Conservation (phyloP, 2,797 vertebrate species). For the Takifugu rubripes region DNA sequence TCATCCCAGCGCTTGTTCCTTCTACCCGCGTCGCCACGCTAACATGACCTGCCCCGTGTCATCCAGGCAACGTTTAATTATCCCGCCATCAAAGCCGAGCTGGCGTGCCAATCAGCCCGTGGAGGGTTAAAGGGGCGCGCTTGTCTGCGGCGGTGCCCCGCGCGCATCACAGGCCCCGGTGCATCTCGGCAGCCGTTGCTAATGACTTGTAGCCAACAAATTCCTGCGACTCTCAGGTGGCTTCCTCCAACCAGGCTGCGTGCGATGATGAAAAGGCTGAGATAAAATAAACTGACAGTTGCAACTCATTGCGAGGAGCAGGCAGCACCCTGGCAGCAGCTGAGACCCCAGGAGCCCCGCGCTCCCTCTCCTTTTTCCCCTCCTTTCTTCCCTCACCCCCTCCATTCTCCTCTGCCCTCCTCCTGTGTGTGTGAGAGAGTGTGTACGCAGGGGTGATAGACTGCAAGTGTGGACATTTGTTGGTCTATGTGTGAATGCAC, state of each 20-base stretch:
- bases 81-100: constrained; percentile 61
- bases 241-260: constrained; percentile 89
- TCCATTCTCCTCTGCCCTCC: constrained; percentile 72
- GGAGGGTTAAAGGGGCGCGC: constrained; percentile 72
- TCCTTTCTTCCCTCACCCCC: constrained; percentile 69
- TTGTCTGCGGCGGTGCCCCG: constrained; percentile 76
- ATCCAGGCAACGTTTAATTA: constrained; percentile 60
- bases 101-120: constrained; percentile 56
- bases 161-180: constrained; percentile 76
- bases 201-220: constrained; percentile 97
- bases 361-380: constrained; percentile 44
- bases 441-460: constrained; percentile 18
- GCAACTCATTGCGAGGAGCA: constrained; percentile 93
- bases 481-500: constrained; percentile 26
- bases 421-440: constrained; percentile 49
- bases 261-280: constrained; percentile 96
- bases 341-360: constrained; percentile 89
- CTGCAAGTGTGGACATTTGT: constrained; percentile 25
- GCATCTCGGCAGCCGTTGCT: constrained; percentile 79
- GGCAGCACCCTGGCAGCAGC: constrained; percentile 90
- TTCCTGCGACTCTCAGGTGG: constrained; percentile 96
- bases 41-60: constrained; percentile 43
- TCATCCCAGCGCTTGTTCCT: constrained; percentile 22
- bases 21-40: constrained; percentile 36
- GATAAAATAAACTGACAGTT: constrained; percentile 99